These are phyloP conservation scores for Aurelia sp. DNA, from an alignment of 30 jellyfish, hydroid and myxozoan genomes.

Conservation along the genomic window DNA sequence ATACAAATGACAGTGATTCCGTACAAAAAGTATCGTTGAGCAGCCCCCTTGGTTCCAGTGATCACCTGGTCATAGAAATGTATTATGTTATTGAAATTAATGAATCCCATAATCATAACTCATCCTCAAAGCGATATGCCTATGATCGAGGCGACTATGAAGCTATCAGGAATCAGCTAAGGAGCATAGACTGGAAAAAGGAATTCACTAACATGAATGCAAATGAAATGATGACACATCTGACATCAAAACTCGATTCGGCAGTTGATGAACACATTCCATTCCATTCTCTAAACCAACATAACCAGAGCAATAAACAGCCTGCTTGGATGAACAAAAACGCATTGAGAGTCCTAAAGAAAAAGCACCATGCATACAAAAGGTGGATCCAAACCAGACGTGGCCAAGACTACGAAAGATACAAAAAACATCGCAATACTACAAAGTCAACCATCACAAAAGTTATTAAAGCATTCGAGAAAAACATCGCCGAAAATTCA, in stretches of 20 bases:
- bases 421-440: too few relatives aligned
- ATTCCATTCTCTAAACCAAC: neutral
- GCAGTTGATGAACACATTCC: neutral
- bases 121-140: neutral
- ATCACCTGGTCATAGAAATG: constrained; percentile 3
- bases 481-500: too few relatives aligned
- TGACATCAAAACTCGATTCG: neutral
- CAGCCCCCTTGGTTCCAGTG: constrained; percentile 30
- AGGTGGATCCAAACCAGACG: too few relatives aligned
- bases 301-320: too few relatives aligned
- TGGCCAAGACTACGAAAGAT: too few relatives aligned
- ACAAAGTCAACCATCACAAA: too few relatives aligned
- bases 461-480: too few relatives aligned
- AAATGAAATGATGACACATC: constrained; percentile 8
- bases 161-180: neutral
- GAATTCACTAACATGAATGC: neutral
- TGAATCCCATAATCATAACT: neutral
- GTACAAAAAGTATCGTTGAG: neutral
- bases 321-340: too few relatives aligned
- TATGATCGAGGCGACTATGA: constrained; percentile 25
- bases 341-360: too few relatives aligned
- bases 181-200: constrained; percentile 14
- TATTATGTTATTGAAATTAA: neutral
- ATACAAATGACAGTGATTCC: constrained; percentile 6
- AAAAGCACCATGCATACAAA: too few relatives aligned